Evolutionary conservation across 2,113 vertebrate species (phyloP), one percentile per base, ranked within the genome.

Genomic region (Hippocampus guttulatus): DNA sequence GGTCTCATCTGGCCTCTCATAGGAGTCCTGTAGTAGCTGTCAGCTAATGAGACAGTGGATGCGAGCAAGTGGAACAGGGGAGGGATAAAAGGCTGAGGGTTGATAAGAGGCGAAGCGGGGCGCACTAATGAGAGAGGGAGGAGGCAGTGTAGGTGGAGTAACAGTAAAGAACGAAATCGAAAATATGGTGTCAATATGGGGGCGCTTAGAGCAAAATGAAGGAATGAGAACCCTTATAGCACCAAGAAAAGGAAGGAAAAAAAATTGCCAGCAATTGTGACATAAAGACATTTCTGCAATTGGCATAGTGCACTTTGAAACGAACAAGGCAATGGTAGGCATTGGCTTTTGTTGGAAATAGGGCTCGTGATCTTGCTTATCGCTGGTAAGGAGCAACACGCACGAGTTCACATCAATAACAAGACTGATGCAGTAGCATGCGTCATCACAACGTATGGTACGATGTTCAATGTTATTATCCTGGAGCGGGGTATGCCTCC

Each of bases 1-100:
- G 76, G 81, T 88, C 90, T 89, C 88, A 90, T 88, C 85, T 85
- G 81, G 78, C 77, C 82, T 84, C 84, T 91, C 86, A 74, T 61
- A 81, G 85, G 84, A 85, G 81, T 79, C 74, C 77, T 66, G 55
- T 77, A 84, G 83, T 81, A 80, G 71, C 79, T 88, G 87, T 82
- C 88, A 87, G 81, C 81, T 89, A 91, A 92, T 87, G 88, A 89
- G 87, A 85, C 85, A 76, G 71, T 52, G 52, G 71, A 82, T 64
- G 61, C 70, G 68, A 68, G 68, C 18, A 23, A 70, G 66, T 67
- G 68, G 73, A 81, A 64, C 57, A 40, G 70, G 71, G 77, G 67
- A 61, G 27, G 69, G 76, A 83, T 76, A 73, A 73, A 79, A 80
- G 41, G 67, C 65, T 71, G 74, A 69, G 76, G 73, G 78, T 58